These are phyloP conservation scores for Pteropus alecto DNA, from an alignment of 2,113 vertebrate species.

Conservation along the genomic window DNA sequence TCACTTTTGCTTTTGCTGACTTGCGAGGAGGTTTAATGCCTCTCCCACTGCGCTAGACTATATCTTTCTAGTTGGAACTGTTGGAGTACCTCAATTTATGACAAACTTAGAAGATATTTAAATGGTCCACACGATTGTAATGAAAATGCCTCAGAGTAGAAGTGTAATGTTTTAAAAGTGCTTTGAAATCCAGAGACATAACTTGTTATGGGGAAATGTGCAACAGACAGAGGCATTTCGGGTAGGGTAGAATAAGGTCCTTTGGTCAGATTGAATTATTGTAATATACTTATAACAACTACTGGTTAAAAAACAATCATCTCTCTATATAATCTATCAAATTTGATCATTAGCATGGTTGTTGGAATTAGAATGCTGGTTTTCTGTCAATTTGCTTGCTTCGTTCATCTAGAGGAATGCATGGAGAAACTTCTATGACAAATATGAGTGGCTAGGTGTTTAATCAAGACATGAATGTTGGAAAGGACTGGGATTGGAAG, in stretches of 20 bases:
- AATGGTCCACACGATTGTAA: conserved; percentile 48
- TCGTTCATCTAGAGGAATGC: neutral
- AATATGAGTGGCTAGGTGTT: neutral
- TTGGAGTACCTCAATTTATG: conserved; percentile 63
- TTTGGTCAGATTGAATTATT: neutral
- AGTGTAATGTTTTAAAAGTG: conserved; percentile 49
- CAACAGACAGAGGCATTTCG: neutral
- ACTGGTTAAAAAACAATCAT: neutral
- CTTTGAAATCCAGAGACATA: conserved; percentile 26
- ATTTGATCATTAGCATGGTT: neutral
- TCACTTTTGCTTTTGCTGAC: conserved; percentile 75
- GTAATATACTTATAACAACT: neutral
- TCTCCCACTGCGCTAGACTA: conserved; percentile 61
- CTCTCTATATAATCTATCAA: neutral
- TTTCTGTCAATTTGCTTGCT: neutral
- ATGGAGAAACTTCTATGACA: neutral
- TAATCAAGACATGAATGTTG: neutral
- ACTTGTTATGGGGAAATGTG: neutral
- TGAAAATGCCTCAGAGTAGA: conserved; percentile 39
- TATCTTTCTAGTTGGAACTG: conserved; percentile 57
- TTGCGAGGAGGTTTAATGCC: conserved; percentile 70
- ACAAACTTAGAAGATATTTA: conserved; percentile 63
- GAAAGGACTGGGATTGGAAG: neutral
- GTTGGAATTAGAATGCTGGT: neutral
- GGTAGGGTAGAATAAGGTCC: neutral